Conservation (phyloP, 1,140 invertebrate genomes). For the Cyclina sinensis region DNA sequence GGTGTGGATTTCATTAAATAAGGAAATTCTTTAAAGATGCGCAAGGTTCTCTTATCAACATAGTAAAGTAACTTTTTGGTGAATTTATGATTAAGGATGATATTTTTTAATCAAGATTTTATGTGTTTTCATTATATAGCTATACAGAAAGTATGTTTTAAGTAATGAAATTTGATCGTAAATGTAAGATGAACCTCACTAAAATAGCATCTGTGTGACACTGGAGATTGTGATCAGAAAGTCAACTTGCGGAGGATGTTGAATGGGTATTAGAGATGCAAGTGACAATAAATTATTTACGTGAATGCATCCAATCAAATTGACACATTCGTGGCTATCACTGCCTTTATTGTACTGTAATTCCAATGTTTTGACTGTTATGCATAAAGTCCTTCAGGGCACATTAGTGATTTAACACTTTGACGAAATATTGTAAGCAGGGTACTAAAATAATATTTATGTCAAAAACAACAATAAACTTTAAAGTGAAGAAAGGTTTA, state of each 20-base stretch:
- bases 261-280: constrained; percentile 20
- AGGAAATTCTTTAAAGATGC: constrained; percentile 4
- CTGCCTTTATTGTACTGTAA: not conserved
- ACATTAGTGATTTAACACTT: not conserved
- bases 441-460: constrained; percentile 27
- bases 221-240: not conserved
- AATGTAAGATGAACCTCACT: not conserved
- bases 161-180: not conserved
- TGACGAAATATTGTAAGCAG: not conserved
- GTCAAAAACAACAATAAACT: not conserved
- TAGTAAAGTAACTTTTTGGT: not conserved
- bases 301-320: not conserved
- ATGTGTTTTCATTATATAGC: not conserved
- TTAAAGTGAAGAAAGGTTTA: constrained; percentile 25
- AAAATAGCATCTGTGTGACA: not conserved
- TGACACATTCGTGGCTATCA: not conserved
- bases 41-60: not conserved
- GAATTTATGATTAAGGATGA: not conserved
- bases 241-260: not conserved
- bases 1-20: constrained; percentile 27
- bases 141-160: not conserved
- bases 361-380: constrained; percentile 19
- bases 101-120: constrained; percentile 24
- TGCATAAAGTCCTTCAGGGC: not conserved
- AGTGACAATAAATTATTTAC: constrained; percentile 2